Evolutionary conservation across 1,140 invertebrate species (phyloP).

Genomic region (Vanessa tameamea): DNA sequence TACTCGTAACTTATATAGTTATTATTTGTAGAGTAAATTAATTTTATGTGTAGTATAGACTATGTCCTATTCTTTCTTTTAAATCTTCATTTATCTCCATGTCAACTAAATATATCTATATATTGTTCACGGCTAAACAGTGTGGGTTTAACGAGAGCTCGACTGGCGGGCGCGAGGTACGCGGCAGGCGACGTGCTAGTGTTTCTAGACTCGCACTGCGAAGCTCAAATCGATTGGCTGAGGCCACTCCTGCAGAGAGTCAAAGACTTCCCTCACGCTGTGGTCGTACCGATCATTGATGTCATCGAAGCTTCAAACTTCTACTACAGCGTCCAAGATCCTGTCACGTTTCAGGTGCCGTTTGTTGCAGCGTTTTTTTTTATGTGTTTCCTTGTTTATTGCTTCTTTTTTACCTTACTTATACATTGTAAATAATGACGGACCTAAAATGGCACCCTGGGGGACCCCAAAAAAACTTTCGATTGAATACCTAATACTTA

Average conservation of each 20-base stretch:
- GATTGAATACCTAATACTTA: too few relatives aligned
- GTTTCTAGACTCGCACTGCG: conserved; percentile 98
- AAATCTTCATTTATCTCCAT: background rate
- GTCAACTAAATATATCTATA: background rate
- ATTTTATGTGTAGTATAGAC: background rate
- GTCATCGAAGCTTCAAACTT: conserved; percentile 85
- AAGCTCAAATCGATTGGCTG: conserved; percentile 90
- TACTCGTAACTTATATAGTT: background rate
- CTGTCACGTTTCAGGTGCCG: conserved; percentile 89
- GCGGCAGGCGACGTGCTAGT: conserved; percentile 88
- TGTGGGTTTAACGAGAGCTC: conserved; percentile 66
- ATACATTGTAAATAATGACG: conserved; percentile 14
- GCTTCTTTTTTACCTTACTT: conserved; percentile 3
- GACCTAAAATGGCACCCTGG: conserved; percentile 3
- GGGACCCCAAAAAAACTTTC: background rate
- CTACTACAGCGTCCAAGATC: conserved; percentile 78
- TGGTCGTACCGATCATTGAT: conserved; percentile 96
- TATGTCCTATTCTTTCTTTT: conserved; percentile 2
- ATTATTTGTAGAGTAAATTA: background rate
- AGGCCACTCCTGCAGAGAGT: conserved; percentile 93
- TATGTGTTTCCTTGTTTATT: conserved; percentile 4
- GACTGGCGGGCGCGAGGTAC: conserved; percentile 86
- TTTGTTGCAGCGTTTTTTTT: conserved; percentile 10
- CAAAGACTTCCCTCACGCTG: conserved; percentile 88
- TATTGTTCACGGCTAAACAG: conserved; percentile 44